Evolutionary conservation across 2,113 vertebrate species (phyloP), one percentile per base, ranked within the genome.

Genomic region (Rallus limicola): DNA sequence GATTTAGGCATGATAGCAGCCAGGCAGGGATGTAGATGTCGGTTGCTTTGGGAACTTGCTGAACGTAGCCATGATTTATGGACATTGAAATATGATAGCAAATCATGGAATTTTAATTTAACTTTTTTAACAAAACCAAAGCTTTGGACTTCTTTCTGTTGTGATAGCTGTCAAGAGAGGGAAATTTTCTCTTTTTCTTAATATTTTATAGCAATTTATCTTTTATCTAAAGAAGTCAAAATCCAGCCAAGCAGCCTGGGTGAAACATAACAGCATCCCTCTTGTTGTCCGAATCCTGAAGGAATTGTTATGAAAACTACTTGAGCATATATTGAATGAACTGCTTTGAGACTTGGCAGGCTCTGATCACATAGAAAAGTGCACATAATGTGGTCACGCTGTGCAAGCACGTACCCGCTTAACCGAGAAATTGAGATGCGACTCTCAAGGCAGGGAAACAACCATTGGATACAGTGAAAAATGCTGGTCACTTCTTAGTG

Each of bases 231-330:
- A 90, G 34, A 82, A 44, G 48, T 88, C 44, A 68, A 94, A 88
- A 83, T 86, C 46, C 18, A 82, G 56, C 59, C 38, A 82, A 62
- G 14, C 64, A 88, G 8, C 13, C 23, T 90, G 72, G 26, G 15
- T 76, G 40, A 91, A 80, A 91, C 93, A 84, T 82, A 91, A n/a
- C 14, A 76, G 11, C 38, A 6, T 2, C 5, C 19, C 31, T 16
- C 36, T 7, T 18, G 19, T 78, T 23, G 38, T 85, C 31, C 53
- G 89, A 75, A 58, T 88, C 48, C 77, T 72, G 65, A 78, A 85
- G 58, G 34, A 46, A 62, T 92, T 88, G 46, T 86, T 95, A 58
- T 79, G 86, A 86, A 87, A 94, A 93, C 75, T 81, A 65, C n/a
- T 31, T 33, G 70, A 84, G 58, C 63, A 3, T 91, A 34, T 88